phyloP scores from a whole-genome alignment of 2,113 vertebrate species.

The Sciurus niger region DNA sequence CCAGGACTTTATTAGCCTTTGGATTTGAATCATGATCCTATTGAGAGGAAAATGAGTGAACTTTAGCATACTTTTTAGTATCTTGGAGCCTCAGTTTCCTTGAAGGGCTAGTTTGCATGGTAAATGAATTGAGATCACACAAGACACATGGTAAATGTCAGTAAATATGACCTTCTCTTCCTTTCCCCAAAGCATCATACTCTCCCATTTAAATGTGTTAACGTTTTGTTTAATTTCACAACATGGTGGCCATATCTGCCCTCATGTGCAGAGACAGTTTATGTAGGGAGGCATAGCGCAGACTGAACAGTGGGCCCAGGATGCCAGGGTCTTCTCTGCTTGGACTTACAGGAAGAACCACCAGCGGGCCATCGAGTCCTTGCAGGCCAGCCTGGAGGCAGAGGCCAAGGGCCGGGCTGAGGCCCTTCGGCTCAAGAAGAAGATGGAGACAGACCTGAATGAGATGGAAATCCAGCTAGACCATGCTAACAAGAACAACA shows the following conservation, averaged over 20 bases:
- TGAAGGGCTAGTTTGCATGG: background rate
- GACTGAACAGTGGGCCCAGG: background rate
- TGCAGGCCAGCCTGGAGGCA: conserved; percentile 90
- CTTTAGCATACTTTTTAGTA: background rate
- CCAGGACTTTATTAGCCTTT: background rate
- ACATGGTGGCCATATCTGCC: background rate
- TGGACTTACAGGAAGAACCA: conserved; percentile 89
- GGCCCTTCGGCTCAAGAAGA: conserved; percentile 89
- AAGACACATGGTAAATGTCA: background rate
- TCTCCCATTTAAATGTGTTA: background rate
- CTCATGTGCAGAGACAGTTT: background rate
- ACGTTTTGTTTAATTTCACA: background rate
- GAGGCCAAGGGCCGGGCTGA: conserved; percentile 88
- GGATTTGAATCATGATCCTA: conserved; percentile 10
- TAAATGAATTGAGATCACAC: background rate
- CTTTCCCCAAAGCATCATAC: background rate
- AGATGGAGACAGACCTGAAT: conserved; percentile 89
- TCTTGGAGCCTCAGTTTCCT: background rate
- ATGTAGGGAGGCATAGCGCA: background rate
- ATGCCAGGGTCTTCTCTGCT: conserved; percentile 58
- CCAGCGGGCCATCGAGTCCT: conserved; percentile 87
- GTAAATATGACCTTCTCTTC: background rate
- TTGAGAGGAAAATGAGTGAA: background rate
- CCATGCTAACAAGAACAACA: conserved; percentile 87
- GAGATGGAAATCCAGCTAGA: conserved; percentile 91